Base-by-base conservation (phyloP, 2,797 vertebrate species). In the Rhynchotus rufescens region DNA sequence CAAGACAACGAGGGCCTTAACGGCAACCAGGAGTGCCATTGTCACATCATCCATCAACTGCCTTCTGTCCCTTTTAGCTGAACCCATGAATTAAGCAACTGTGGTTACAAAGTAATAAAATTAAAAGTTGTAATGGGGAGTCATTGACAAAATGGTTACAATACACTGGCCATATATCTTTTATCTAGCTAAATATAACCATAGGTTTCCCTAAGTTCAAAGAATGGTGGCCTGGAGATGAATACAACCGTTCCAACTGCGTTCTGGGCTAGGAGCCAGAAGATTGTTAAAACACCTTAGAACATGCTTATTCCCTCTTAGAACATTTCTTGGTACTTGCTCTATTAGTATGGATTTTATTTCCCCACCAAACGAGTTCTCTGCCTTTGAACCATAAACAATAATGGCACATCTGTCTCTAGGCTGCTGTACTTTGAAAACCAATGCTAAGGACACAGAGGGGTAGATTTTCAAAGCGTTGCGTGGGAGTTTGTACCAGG, bases 131-230 rank as follows among this genome's bases (percentile, higher is more conserved):
- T 96, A 96, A 94, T 94, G 74, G 80, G 67, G 81, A 95, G 79
- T 72, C 94, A 86, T 89, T 89, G 93, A 96, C 93, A 94, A 91
- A 94, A 94, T 85, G 87, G 88, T 84, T 91, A 92, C 91, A 89
- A 86, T 88, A 66, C 4, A 0, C 80, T 86, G 83, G 88, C 61
- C 84, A 88, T 95, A 86, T 89, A 97, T 95, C 95, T 97, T 97
- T 92, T 94, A 92, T 93, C 92, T 96, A 92, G 86, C 92, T 95
- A 94, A 96, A 96, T 97, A 94, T 94, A 95, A 93, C 95, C 88
- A 88, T 92, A 85, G 95, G 91, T 95, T 97, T 96, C 93, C 92
- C 71, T 88, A 90, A 94, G 96, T 97, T 97, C 96, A 97, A 96
- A 97, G 95, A 88, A 74, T 93, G 90, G 94, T 95, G 95, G 94